A percentile compares a stretch with the other conserved stretches of the same genome.
Conservation (phyloP, 2,888 invertebrate genomes). For the Phyllotreta striolata region DNA sequence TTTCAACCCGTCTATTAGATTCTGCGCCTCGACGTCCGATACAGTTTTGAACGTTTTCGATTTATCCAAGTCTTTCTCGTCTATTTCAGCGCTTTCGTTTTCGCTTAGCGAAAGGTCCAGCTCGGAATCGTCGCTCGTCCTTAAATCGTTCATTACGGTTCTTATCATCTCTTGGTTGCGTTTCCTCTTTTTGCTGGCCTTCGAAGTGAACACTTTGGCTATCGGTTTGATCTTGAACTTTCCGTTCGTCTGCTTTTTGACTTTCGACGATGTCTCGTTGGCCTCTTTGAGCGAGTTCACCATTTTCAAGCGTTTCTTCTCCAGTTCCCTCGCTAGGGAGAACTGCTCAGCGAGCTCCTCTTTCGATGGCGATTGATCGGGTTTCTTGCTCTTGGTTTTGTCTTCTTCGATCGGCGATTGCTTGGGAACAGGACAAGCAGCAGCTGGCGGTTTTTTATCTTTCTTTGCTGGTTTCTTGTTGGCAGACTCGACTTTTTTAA, state of each 20-base stretch:
- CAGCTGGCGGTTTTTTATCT: not conserved
- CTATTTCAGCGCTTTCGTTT: slow-evolving; percentile 8
- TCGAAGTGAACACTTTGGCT: slow-evolving; percentile 25
- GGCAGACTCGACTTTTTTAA: slow-evolving; percentile 6
- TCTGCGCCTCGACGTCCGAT: slow-evolving; percentile 50
- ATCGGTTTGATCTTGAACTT: slow-evolving; percentile 42
- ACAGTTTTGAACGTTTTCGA: slow-evolving; percentile 32
- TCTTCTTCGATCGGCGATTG: not conserved
- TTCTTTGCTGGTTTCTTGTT: not conserved
- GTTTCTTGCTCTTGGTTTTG: slow-evolving; percentile 1
- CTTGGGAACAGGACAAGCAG: not conserved
- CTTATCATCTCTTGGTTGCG: slow-evolving; percentile 5
- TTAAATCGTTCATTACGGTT: slow-evolving; percentile 25
- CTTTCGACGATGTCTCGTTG: slow-evolving; percentile 4
- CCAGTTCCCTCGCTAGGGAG: slow-evolving; percentile 47
- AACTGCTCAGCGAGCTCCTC: not conserved
- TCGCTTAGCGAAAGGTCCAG: slow-evolving; percentile 8
- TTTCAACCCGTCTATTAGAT: slow-evolving; percentile 53
- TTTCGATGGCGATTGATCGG: too few species aligned
- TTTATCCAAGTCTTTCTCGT: not conserved
- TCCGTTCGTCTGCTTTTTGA: slow-evolving; percentile 17
- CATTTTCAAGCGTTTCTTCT: slow-evolving; percentile 51
- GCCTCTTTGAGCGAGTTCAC: slow-evolving; percentile 46
- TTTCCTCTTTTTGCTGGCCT: slow-evolving; percentile 30
- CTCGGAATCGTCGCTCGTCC: slow-evolving; percentile 26